Percentiles rank a stretch among this genome's conserved stretches.
Conservation (phyloP, 2,113 vertebrate species). For the Puffinus mauretanicus region DNA sequence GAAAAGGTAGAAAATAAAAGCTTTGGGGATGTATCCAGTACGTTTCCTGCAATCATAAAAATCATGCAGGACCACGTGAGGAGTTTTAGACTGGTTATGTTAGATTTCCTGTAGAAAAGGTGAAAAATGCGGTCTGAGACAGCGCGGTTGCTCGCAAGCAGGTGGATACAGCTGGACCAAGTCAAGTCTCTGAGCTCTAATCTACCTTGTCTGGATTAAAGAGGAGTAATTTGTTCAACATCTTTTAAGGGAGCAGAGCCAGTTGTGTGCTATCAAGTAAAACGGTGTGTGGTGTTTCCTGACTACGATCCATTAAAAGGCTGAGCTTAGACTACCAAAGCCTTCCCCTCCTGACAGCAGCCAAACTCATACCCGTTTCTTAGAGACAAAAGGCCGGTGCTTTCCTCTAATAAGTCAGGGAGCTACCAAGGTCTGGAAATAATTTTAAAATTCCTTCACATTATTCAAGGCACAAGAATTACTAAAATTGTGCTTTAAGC, state of each 20-base stretch:
- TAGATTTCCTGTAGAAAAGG: neutral
- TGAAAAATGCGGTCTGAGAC: neutral
- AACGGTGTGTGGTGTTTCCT: conserved; percentile 56
- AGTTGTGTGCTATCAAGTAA: conserved; percentile 13
- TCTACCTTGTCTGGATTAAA: conserved; percentile 73
- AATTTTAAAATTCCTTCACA: conserved; percentile 63
- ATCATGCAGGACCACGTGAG: neutral
- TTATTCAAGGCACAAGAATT: conserved; percentile 71
- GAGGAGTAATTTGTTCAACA: conserved; percentile 67
- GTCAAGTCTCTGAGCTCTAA: conserved; percentile 53
- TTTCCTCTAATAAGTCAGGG: conserved; percentile 12
- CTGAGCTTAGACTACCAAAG: conserved; percentile 50
- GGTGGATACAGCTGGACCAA: conserved; percentile 46
- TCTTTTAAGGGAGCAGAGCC: conserved; percentile 46
- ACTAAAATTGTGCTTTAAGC: conserved; percentile 64
- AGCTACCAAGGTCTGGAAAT: conserved; percentile 62
- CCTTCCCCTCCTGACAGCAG: conserved; percentile 47
- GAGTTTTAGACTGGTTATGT: neutral
- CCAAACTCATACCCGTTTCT: conserved; percentile 37
- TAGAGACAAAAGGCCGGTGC: conserved; percentile 1
- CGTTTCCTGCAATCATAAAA: neutral
- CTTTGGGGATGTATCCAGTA: neutral
- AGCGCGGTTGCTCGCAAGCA: neutral
- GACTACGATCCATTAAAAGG: conserved; percentile 25
- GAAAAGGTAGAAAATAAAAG: neutral